Base-by-base conservation (phyloP, 2,888 invertebrate genomes). In the Scelioninae gen. 1 region DNA sequence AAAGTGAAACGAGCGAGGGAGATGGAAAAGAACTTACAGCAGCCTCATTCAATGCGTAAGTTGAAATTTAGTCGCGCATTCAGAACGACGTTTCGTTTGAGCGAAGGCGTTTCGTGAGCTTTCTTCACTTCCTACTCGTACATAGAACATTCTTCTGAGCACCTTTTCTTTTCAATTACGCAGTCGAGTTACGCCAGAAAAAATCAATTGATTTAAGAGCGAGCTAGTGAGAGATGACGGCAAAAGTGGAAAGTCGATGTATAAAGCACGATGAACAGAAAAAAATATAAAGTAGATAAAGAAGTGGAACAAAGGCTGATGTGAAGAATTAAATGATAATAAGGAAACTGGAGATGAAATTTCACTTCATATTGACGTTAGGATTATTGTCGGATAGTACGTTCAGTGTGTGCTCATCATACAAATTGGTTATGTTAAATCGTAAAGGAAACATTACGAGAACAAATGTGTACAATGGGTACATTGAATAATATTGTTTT, bases 151-250 rank as follows among this genome's bases (percentile, higher is more conserved):
- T 65, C 63, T 68, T 63, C 29, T 43, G 16, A 49, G 49, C 51
- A n/a, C 65, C 58, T 63, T 71, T 78, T 78, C 53, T 65, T 78
- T 72, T 66, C 66, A 72, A 60, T 79, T 72, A 79, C 79, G 58
- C 60, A 79, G 58, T 79, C 66, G 71, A 72, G 65, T 79, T 79
- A 66, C 60, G 65, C 34, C 43, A 34, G 72, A 60, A 60, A n/a
- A 72, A 79, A 79, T 72, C 66, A 66, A 79, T 72, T 79, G 66
- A 79, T 79, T 79, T 79, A 71, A 66, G 60, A 72, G 69, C 55
- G 38, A 49, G 53, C 60, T 34, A 51, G 65, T 69, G 38, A 47
- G 63, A 77, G 47, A 58, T 66, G 62, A 32, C 63, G 63, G 72
- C 58, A 72, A 79, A 79, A 65, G 16, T 47, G 49, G 58, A 34